Base-by-base conservation (phyloP, 2,113 vertebrate genomes). In the Cephalopholis sonnerati region DNA sequence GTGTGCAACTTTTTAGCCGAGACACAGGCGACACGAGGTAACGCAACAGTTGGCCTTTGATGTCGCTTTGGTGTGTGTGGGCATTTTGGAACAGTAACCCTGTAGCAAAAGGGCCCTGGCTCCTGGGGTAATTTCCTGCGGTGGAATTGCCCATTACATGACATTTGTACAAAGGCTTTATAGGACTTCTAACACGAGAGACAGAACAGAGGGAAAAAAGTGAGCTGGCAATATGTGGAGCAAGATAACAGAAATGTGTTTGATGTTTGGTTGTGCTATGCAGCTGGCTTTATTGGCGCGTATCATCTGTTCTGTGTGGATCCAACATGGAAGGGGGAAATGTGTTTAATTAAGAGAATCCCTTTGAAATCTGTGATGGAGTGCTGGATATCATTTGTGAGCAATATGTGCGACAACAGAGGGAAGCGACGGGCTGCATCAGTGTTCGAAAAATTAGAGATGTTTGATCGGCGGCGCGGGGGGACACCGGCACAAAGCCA, bases 281-380 rank as follows among this genome's bases (percentile, higher is more conserved):
- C 85, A 76, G 78, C 89, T 81, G 84, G 73, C 50, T 88, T 80
- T 41, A 76, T 20, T 77, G 88, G 36, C 22, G 54, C 10, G 67
- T 5, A 39, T 86, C 84, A 65, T 91, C 69, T 57, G 73, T 76
- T n/a, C 50, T 18, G 82, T 9, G 71, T 15, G 55, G 63, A 81
- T 71, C 76, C 73, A 86, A 81, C 72, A 74, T 3, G 46, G 66
- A 67, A 61, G 39, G 11, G 0, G 72, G 65, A 71, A 69, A 81
- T 83, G 80, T 75, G 85, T 89, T 90, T 89, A 90, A 93, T 92
- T 90, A 91, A 55, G 81, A 84, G 48, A 81, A 82, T 79, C 78
- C 84, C 81, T 90, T 91, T 89, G 88, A 92, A 90, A 91, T 64
- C 53, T 25, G 62, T 10, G 78, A 84, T 71, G 61, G 63, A 57